Evolutionary conservation across 2,797 vertebrate species (phyloP).

Genomic region (Apogon talboti): DNA sequence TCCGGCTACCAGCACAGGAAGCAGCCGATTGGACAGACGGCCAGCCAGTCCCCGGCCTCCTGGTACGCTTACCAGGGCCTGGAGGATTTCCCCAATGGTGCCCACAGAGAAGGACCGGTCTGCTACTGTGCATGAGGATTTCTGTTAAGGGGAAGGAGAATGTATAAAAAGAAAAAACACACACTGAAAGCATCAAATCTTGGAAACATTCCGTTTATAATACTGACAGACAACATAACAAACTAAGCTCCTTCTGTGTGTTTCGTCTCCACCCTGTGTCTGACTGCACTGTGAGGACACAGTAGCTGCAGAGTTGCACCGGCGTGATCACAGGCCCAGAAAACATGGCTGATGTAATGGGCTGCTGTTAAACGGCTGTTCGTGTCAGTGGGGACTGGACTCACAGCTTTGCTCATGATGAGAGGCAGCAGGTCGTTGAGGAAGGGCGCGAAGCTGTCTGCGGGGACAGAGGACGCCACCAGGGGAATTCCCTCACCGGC

Average conservation of each 20-base stretch:
- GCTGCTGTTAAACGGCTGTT: background rate
- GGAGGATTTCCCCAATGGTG: conserved; percentile 86
- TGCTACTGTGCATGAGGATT: conserved; percentile 85
- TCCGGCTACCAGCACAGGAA: conserved; percentile 84
- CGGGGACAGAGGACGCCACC: conserved; percentile 85
- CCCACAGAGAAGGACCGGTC: conserved; percentile 91
- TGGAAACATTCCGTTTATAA: no score
- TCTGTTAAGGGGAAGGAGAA: conserved; percentile 73
- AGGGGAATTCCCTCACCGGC: conserved; percentile 91
- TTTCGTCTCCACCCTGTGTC: no score
- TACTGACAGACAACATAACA: no score
- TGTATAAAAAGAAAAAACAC: background rate
- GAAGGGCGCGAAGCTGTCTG: conserved; percentile 86
- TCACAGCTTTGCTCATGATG: conserved; percentile 89
- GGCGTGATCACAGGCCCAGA: no score
- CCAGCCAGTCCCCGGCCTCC: conserved; percentile 82
- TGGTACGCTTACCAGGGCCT: conserved; percentile 75
- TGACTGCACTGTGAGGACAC: background rate
- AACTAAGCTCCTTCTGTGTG: no score
- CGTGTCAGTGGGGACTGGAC: conserved; percentile 48
- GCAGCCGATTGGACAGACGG: conserved; percentile 83
- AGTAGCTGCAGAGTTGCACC: background rate
- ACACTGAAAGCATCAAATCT: background rate
- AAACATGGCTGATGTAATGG: background rate
- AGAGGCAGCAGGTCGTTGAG: conserved; percentile 90